Evolutionary conservation across 2,113 vertebrate genomes (phyloP).

Genomic region (Hippocampus guttulatus): DNA sequence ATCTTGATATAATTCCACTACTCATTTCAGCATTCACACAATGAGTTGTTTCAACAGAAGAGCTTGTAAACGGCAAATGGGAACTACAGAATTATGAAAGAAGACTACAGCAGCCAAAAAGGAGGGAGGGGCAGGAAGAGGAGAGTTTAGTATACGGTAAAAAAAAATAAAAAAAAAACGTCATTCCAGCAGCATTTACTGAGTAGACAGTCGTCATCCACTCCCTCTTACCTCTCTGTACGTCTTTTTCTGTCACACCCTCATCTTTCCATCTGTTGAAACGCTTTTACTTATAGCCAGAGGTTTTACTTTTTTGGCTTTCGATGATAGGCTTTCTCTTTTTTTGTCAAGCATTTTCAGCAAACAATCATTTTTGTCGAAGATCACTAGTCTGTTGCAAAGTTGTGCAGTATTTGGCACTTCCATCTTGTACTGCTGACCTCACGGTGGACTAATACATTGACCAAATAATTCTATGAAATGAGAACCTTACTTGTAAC

Average conservation of each 20-base stretch:
- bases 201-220: slow-evolving; percentile 36
- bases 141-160: slow-evolving; percentile 38
- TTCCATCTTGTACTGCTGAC: slow-evolving; percentile 34
- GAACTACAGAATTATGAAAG: slow-evolving; percentile 22
- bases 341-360: slow-evolving; percentile 22
- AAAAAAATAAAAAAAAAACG: slow-evolving; percentile 21
- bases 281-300: slow-evolving; percentile 14
- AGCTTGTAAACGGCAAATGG: slow-evolving; percentile 40
- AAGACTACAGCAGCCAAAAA: slow-evolving; percentile 12
- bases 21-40: neutral
- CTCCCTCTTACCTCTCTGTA: slow-evolving; percentile 16
- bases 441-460: slow-evolving; percentile 39
- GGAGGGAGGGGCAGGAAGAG: neutral
- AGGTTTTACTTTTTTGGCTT: slow-evolving; percentile 26
- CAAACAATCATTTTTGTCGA: slow-evolving; percentile 9
- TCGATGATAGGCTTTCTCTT: slow-evolving; percentile 25
- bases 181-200: slow-evolving; percentile 40
- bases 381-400: slow-evolving; percentile 11
- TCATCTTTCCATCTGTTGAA: slow-evolving; percentile 28
- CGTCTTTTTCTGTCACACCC: slow-evolving; percentile 39
- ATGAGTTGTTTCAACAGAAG: slow-evolving; percentile 16
- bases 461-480: slow-evolving; percentile 37
- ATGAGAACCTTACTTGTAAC: slow-evolving; percentile 28
- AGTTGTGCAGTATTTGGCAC: slow-evolving; percentile 35
- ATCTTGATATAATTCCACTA: neutral